Evolutionary conservation across 2,888 invertebrate species (phyloP).

Genomic region (Marronus borbonicus): DNA sequence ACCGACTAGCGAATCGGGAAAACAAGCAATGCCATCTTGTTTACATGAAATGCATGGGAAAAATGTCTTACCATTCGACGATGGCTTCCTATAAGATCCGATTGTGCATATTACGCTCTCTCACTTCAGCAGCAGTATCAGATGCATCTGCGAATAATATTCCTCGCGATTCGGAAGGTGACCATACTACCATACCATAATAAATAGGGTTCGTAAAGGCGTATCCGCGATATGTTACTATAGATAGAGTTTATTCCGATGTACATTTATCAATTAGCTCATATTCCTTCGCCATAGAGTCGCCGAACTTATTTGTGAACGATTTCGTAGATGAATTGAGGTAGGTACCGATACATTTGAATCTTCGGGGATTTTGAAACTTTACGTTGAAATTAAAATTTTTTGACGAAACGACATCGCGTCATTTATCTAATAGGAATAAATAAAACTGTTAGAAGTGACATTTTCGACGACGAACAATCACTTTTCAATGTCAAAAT

Average conservation of each 20-base stretch:
- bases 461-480: constrained; percentile 13
- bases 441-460: constrained; percentile 19
- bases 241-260: constrained; percentile 37
- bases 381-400: constrained; percentile 51
- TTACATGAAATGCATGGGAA: not conserved
- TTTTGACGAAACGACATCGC: constrained; percentile 40
- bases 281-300: constrained; percentile 32
- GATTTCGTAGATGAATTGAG: not conserved
- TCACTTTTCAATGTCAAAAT: not conserved
- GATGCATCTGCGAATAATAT: constrained; percentile 22
- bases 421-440: constrained; percentile 28
- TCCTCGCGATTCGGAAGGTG: constrained; percentile 22
- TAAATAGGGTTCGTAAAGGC: not conserved
- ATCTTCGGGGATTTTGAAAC: constrained; percentile 49
- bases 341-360: constrained; percentile 48
- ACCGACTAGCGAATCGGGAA: not conserved
- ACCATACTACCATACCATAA: constrained; percentile 22
- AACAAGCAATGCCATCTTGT: constrained; percentile 29
- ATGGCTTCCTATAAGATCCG: not conserved
- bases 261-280: constrained; percentile 44
- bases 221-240: not conserved
- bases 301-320: constrained; percentile 27
- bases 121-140: too few relatives aligned
- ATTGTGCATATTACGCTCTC: not conserved
- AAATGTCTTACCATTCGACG: constrained; percentile 19